Evolutionary conservation across 2,888 invertebrate genomes (phyloP), one percentile per base, ranked within the genome.

Genomic region (Eilema sororculum): DNA sequence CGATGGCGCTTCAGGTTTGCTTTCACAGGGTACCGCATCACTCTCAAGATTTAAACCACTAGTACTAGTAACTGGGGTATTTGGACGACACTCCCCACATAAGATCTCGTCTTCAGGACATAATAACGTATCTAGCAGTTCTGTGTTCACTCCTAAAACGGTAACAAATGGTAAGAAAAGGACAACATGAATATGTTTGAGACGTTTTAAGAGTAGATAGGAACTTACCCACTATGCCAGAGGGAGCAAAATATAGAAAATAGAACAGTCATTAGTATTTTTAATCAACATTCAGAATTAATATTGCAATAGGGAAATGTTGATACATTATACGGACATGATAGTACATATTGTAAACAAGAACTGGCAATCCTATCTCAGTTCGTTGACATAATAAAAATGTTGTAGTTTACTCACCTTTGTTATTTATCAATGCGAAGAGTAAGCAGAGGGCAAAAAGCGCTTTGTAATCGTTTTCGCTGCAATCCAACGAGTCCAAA

Each of bases 381-480:
- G 65, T 74, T 75, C 72, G 72, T 73, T 74, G 66, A 33, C 73
- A 72, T 70, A 57, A 37, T 73, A 61, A 59, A 41, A 71, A 58
- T 76, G 70, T 2, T 46, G 67, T 60, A 69, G 66, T 72, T 76
- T 60, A 81, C 92, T 92, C 93, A 99, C 99, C 99, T 97, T 97
- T 96, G 94, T 99, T 99, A 89, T 98, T 98, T 73, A 98, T 98
- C 92, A 99, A 96, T 20, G 99, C 99, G 90, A 99, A 99, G 58
- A 99, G 96, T 73, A 99, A 95, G 91, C 99, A 98, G 22, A 99
- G 95, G 5, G 98, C 97, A 90, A 99, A 98, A 73, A 99, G 95
- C 9, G 99, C 97, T 62, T 98, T 97, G 89, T 99, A 99, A 95
- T 99, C 99, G 91, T 99, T 99, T 87, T 99, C 99, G 16, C 96